A percentile compares a stretch with the other conserved stretches of the same genome.
These are phyloP conservation scores for Equus quagga DNA, from an alignment of 2,113 vertebrate genomes.

Conservation along the genomic window DNA sequence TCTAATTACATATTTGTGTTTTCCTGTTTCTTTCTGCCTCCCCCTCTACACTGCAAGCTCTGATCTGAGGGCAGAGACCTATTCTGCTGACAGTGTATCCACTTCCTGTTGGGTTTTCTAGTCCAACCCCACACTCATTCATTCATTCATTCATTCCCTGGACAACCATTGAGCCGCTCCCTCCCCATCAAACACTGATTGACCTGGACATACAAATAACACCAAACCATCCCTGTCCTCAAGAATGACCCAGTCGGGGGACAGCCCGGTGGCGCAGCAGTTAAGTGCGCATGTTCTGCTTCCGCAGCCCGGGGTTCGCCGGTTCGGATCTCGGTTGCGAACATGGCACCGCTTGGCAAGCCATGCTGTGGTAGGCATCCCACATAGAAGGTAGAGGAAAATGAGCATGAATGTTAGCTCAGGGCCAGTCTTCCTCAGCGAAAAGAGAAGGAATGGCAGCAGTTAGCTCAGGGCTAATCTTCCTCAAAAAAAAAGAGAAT, in stretches of 20 bases:
- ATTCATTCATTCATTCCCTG: background rate
- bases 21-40: background rate
- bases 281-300: too few species aligned
- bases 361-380: too few species aligned
- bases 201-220: background rate
- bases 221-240: background rate
- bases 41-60: background rate
- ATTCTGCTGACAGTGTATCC: background rate
- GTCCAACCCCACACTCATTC: background rate
- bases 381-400: too few species aligned
- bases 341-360: too few species aligned
- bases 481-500: background rate
- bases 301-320: too few species aligned
- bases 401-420: too few species aligned
- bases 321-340: too few species aligned
- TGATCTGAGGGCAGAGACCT: background rate
- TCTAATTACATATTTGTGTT: background rate
- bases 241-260: background rate
- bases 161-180: background rate
- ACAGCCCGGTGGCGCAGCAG: too few species aligned
- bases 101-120: background rate
- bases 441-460: too few species aligned
- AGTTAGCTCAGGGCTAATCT: too few species aligned
- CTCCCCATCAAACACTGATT: background rate
- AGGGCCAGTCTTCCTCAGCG: too few species aligned